Conservation (phyloP, 2,113 vertebrate species). For the Hippocampus zosterae region DNA sequence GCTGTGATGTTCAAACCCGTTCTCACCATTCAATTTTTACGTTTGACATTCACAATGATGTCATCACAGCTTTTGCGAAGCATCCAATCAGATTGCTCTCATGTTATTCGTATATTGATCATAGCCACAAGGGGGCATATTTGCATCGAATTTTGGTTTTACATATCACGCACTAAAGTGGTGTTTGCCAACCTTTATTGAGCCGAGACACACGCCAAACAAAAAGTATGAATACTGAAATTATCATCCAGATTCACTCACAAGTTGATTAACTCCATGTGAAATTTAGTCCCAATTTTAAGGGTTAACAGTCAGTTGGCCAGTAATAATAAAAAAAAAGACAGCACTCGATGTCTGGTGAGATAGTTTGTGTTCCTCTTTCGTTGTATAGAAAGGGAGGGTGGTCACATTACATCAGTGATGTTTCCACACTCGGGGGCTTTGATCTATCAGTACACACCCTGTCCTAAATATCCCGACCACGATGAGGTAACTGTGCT, state of each 20-base stretch:
- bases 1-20: not conserved
- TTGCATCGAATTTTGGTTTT: not conserved
- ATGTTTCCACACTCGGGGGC: slow-evolving; percentile 25
- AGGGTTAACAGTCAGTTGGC: too few relatives aligned
- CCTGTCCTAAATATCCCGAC: slow-evolving; percentile 63
- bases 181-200: not conserved
- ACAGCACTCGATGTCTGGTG: not conserved
- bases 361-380: not conserved
- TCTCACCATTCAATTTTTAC: not conserved
- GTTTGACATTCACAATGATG: not conserved
- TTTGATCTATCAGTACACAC: slow-evolving; percentile 64
- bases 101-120: too few relatives aligned
- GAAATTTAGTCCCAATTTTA: too few relatives aligned
- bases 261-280: too few relatives aligned
- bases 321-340: not conserved
- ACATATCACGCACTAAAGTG: not conserved
- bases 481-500: slow-evolving; percentile 48
- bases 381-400: not conserved
- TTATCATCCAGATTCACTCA: too few relatives aligned
- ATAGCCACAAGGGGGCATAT: not conserved
- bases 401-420: not conserved
- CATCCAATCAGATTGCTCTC: not conserved
- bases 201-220: too few relatives aligned
- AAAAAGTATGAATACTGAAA: too few relatives aligned
- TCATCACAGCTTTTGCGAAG: not conserved